Percentiles rank a stretch among this genome's conserved stretches.
These are phyloP conservation scores for Pseudomyrmex concolor DNA, from an alignment of 1,140 invertebrate genomes.

Conservation along the genomic window DNA sequence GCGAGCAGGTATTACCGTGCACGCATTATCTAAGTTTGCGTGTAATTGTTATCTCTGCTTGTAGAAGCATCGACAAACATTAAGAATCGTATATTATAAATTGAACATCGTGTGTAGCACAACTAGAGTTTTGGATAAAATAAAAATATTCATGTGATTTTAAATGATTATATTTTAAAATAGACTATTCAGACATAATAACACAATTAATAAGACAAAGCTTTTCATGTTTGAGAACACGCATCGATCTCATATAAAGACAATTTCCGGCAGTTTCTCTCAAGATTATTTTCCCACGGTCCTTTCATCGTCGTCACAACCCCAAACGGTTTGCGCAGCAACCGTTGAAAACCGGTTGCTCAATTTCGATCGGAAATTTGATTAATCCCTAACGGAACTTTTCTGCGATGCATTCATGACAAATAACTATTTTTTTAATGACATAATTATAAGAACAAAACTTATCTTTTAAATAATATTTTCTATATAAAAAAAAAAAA, in stretches of 20 bases:
- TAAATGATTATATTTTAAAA: neutral
- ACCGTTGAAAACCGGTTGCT: constrained; percentile 31
- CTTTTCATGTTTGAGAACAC: neutral
- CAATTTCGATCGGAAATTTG: constrained; percentile 44
- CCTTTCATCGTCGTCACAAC: constrained; percentile 3
- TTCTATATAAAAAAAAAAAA: neutral
- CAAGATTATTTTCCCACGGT: constrained; percentile 38
- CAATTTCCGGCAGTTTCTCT: neutral
- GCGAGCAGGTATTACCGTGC: neutral
- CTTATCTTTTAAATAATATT: neutral
- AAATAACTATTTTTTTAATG: too few species aligned
- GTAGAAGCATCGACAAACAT: neutral
- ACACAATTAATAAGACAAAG: too few species aligned
- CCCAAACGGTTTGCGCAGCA: constrained; percentile 18
- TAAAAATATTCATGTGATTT: neutral
- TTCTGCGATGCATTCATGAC: neutral
- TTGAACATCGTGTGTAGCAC: neutral
- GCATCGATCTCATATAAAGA: neutral
- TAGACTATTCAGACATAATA: too few species aligned
- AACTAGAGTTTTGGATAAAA: neutral
- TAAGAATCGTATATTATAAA: constrained; percentile 3
- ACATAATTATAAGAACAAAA: too few species aligned
- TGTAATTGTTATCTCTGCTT: constrained; percentile 8
- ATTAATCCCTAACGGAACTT: constrained; percentile 4
- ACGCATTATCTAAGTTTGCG: neutral